Conservation (phyloP, 2,113 vertebrate species). For the Proteles cristata region DNA sequence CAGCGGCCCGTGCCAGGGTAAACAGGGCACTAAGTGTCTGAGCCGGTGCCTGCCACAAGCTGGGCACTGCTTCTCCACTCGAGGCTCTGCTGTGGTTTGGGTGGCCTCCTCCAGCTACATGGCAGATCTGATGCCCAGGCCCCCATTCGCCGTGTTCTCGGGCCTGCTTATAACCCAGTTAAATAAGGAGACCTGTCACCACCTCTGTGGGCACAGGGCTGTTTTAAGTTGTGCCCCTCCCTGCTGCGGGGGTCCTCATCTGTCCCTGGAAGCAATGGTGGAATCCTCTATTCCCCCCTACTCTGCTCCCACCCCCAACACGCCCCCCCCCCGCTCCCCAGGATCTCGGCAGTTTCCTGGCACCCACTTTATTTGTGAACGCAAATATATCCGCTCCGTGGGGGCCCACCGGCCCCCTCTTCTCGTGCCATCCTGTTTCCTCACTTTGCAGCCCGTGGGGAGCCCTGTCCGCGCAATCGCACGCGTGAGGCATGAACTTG, state of each 20-base stretch:
- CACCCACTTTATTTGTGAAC: background rate
- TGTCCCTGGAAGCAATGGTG: background rate
- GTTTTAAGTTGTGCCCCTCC: too few relatives aligned
- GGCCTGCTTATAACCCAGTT: slow-evolving; percentile 41
- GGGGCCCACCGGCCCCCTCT: background rate
- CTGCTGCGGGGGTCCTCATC: background rate
- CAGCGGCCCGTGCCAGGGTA: slow-evolving; percentile 72
- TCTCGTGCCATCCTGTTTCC: too few relatives aligned
- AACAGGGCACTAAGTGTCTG: slow-evolving; percentile 81
- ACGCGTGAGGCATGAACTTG: fast-evolving
- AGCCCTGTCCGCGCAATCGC: background rate
- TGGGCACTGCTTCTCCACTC: slow-evolving; percentile 38
- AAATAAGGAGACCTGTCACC: background rate
- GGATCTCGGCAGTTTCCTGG: background rate
- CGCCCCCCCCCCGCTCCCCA: too few relatives aligned
- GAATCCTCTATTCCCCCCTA: background rate
- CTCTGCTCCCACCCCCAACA: fast-evolving
- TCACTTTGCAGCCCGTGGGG: background rate
- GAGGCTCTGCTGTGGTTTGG: background rate
- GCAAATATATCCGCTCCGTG: too few relatives aligned
- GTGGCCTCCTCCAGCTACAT: slow-evolving; percentile 41
- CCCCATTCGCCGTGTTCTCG: slow-evolving; percentile 58
- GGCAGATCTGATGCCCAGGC: slow-evolving; percentile 57
- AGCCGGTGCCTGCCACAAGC: slow-evolving; percentile 35
- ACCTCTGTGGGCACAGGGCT: background rate